phyloP scores from a whole-genome alignment of 2,888 invertebrate genomes.

The Parnassius smintheus region DNA sequence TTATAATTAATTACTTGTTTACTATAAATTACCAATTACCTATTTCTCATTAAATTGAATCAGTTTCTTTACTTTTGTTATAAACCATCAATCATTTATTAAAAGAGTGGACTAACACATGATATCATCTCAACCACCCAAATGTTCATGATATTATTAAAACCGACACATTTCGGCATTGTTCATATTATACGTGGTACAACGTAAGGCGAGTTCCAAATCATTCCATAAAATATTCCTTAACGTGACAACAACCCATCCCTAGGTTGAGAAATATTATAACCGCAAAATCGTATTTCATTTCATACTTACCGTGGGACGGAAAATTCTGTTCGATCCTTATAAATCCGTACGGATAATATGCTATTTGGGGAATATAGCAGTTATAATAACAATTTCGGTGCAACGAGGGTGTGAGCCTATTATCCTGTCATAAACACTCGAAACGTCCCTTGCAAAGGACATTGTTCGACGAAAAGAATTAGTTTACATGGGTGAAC shows the following conservation, averaged over 20 bases:
- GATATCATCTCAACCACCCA: too few relatives aligned
- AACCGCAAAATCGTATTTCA: constrained; percentile 18
- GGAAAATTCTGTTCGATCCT: constrained; percentile 17
- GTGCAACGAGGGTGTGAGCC: constrained; percentile 63
- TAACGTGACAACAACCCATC: background rate
- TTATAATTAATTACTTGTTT: too few relatives aligned
- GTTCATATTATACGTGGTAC: too few relatives aligned
- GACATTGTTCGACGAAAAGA: constrained; percentile 39
- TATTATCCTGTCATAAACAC: constrained; percentile 75
- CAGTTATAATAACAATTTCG: constrained; percentile 60
- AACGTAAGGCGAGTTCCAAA: background rate
- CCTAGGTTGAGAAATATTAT: background rate
- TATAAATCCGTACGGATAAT: constrained; percentile 34
- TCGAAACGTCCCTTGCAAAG: constrained; percentile 54
- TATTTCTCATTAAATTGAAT: too few relatives aligned
- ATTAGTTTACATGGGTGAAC: constrained; percentile 31
- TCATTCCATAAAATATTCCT: background rate
- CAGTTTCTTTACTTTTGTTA: too few relatives aligned
- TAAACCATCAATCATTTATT: too few relatives aligned
- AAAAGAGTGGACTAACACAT: too few relatives aligned
- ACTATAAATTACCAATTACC: too few relatives aligned
- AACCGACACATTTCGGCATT: too few relatives aligned
- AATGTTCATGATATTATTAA: too few relatives aligned
- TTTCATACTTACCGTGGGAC: constrained; percentile 4
- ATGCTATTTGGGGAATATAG: constrained; percentile 52